These are phyloP conservation scores for Chiloscyllium plagiosum DNA, from an alignment of 2,113 vertebrate genomes.

Conservation along the genomic window DNA sequence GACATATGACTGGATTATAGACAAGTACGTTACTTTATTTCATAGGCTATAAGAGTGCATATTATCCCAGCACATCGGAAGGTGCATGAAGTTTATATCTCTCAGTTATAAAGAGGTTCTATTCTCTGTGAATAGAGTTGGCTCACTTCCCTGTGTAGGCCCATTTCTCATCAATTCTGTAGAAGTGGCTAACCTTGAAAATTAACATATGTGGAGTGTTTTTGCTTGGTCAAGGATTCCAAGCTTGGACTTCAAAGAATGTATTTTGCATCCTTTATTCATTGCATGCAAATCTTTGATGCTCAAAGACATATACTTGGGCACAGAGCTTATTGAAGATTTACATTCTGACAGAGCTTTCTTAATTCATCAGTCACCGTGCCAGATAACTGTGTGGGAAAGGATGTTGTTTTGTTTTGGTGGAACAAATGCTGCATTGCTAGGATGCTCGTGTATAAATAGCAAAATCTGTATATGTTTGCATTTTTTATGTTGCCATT, in stretches of 20 bases:
- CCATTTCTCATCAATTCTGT: conserved; percentile 1
- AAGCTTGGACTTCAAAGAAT: conserved; percentile 35
- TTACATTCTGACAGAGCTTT: conserved; percentile 34
- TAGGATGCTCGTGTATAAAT: conserved; percentile 3
- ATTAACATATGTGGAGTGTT: conserved; percentile 31
- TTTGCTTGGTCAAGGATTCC: conserved; percentile 24
- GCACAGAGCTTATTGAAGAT: conserved; percentile 13
- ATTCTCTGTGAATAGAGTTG: conserved; percentile 17
- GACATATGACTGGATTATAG: not conserved
- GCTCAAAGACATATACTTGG: conserved; percentile 32
- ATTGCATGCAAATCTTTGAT: not conserved
- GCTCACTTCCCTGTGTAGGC: not conserved
- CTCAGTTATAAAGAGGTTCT: not conserved
- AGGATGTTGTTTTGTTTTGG: conserved; percentile 32
- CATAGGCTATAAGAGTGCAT: not conserved
- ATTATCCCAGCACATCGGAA: too few species aligned
- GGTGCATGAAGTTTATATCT: not conserved
- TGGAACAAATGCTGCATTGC: conserved; percentile 32
- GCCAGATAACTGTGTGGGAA: conserved; percentile 33
- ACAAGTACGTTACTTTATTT: not conserved
- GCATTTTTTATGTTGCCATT: conserved; percentile 18
- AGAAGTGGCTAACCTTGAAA: not conserved
- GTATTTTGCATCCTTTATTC: not conserved
- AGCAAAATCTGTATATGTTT: conserved; percentile 23
- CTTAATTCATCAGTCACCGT: conserved; percentile 27